phyloP scores from a whole-genome alignment of 2,888 invertebrate genomes.

The Drosophila nigritarsus region DNA sequence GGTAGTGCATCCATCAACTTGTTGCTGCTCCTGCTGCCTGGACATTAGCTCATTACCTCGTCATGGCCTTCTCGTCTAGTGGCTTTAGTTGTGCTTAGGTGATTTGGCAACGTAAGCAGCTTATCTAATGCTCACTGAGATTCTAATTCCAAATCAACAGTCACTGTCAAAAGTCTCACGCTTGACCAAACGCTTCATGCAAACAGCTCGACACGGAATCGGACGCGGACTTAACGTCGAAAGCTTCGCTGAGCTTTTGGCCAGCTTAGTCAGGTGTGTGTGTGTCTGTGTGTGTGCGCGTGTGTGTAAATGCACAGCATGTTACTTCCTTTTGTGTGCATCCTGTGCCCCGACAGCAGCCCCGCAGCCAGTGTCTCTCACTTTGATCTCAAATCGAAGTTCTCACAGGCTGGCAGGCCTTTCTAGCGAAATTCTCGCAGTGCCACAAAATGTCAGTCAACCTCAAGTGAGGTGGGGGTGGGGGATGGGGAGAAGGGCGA shows the following conservation, averaged over 20 bases:
- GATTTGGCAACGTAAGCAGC: not conserved
- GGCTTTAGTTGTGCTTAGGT: conserved; percentile 1
- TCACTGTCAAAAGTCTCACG: conserved; percentile 52
- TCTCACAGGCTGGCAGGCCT: conserved; percentile 51
- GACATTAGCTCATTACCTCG: not conserved
- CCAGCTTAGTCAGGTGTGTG: not conserved
- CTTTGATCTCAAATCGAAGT: conserved; percentile 21
- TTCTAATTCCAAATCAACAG: conserved; percentile 11
- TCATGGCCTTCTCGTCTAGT: not conserved
- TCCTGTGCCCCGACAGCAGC: conserved; percentile 60
- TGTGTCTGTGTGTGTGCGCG: not conserved
- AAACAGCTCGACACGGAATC: conserved; percentile 46
- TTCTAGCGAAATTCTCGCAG: conserved; percentile 73
- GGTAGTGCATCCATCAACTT: not conserved
- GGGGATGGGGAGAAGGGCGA: conserved; percentile 21
- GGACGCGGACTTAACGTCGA: conserved; percentile 47
- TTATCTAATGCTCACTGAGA: conserved; percentile 14
- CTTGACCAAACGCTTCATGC: conserved; percentile 39
- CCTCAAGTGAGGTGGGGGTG: conserved; percentile 6
- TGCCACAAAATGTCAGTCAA: conserved; percentile 73
- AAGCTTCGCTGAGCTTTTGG: conserved; percentile 16
- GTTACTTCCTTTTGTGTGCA: conserved; percentile 76
- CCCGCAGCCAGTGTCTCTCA: not conserved
- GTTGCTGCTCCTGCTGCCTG: not conserved
- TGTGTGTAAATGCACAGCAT: conserved; percentile 59